A percentile compares a stretch with the other conserved stretches of the same genome.
Evolutionary conservation across 2,888 invertebrate species (phyloP).

Genomic region (Griposia aprilina): DNA sequence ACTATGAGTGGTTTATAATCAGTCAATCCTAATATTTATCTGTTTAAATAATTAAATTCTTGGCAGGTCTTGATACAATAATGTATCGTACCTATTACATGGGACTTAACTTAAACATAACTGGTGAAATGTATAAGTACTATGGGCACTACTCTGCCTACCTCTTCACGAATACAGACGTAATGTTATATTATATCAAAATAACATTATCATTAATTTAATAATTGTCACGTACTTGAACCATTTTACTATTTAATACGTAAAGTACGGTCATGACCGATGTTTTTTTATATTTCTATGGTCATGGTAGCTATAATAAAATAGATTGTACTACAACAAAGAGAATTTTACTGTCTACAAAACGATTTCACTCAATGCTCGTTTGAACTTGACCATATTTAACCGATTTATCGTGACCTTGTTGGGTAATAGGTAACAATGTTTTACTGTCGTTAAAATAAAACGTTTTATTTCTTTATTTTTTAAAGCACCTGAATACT

Average conservation of each 20-base stretch:
- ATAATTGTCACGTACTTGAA: neutral
- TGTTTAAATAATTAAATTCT: neutral
- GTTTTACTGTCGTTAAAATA: neutral
- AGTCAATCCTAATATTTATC: neutral
- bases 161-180: neutral
- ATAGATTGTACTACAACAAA: neutral
- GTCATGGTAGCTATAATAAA: neutral
- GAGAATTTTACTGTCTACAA: neutral
- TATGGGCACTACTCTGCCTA: neutral
- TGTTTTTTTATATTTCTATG: too few species aligned
- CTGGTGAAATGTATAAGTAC: neutral
- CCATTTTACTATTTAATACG: neutral
- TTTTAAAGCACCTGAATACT: neutral
- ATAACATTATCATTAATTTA: neutral
- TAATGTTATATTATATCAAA: neutral
- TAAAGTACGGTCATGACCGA: neutral
- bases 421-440: conserved; percentile 1
- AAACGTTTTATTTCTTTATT: conserved; percentile 7
- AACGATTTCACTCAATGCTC: conserved; percentile 27
- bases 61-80: neutral
- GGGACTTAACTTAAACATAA: neutral
- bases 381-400: conserved; percentile 42
- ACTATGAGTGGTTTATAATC: neutral
- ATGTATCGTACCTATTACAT: neutral
- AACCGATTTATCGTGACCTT: conserved; percentile 23